Conservation (phyloP, 2,888 invertebrate genomes). For the Erannis defoliaria region DNA sequence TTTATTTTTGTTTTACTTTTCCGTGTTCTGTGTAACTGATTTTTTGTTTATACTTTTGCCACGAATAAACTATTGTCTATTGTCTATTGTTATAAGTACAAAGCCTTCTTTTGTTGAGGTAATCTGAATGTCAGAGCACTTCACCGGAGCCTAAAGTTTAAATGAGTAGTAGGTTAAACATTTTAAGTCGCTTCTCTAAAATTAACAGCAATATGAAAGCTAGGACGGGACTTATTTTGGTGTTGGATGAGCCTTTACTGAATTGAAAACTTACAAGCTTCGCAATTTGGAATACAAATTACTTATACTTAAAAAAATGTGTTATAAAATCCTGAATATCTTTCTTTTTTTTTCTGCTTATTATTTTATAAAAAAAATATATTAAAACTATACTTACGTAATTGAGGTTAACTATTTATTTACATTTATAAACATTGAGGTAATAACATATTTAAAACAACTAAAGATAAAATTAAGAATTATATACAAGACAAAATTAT, state of each 20-base stretch:
- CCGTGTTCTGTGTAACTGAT: too few relatives aligned
- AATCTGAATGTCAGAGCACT: constrained; percentile 3
- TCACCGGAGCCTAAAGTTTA: constrained; percentile 5
- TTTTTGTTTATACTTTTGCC: too few relatives aligned
- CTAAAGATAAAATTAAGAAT: too few relatives aligned
- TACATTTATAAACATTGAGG: too few relatives aligned
- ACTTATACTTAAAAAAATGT: not conserved
- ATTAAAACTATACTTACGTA: too few relatives aligned
- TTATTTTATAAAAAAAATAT: too few relatives aligned
- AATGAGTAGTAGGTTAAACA: constrained; percentile 1
- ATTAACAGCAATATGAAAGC: constrained; percentile 9
- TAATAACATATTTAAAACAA: too few relatives aligned
- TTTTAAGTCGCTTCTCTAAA: constrained; percentile 1
- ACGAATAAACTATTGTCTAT: too few relatives aligned
- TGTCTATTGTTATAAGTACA: not conserved
- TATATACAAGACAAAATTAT: too few relatives aligned
- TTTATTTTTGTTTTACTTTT: too few relatives aligned
- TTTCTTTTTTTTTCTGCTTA: too few relatives aligned
- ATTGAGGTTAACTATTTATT: too few relatives aligned
- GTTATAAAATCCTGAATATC: not conserved
- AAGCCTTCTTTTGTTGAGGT: not conserved
- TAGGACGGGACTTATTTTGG: not conserved
- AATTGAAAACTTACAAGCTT: not conserved
- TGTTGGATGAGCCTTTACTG: not conserved
- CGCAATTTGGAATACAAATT: not conserved